Percentiles rank a stretch among this genome's conserved stretches.
Evolutionary conservation across 2,113 vertebrate genomes (phyloP).

Genomic region (Aspidoscelis tigris): DNA sequence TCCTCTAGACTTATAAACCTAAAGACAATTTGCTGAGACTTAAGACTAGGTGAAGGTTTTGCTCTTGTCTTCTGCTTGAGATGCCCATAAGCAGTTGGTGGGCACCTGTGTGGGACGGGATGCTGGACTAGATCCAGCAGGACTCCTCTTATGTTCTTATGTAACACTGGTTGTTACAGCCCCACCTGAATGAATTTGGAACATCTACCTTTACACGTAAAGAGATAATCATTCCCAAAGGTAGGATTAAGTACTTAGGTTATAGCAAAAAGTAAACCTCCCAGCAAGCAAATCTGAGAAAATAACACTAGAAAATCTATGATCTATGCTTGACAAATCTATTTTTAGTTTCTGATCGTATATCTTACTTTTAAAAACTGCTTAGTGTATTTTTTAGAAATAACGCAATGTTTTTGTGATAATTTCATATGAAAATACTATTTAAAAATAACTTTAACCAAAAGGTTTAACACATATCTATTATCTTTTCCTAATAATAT

Average conservation of each 20-base stretch:
- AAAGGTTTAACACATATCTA: not conserved
- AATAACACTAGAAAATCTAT: not conserved
- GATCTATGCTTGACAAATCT: not conserved
- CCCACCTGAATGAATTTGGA: too few species aligned
- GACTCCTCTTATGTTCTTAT: too few species aligned
- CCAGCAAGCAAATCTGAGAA: not conserved
- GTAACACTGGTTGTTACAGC: too few species aligned
- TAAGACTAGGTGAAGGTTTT: too few species aligned
- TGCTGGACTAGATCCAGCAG: too few species aligned
- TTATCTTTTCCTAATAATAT: not conserved
- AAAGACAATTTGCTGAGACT: too few species aligned
- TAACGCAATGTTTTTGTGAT: not conserved
- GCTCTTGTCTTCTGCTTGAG: too few species aligned
- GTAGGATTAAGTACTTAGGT: not conserved
- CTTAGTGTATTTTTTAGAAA: not conserved
- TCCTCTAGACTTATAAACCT: too few species aligned
- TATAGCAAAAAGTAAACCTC: not conserved
- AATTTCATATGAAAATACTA: not conserved
- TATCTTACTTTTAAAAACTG: not conserved
- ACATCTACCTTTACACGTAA: too few species aligned
- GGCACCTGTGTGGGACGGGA: too few species aligned
- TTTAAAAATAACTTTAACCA: not conserved
- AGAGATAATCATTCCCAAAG: too few species aligned
- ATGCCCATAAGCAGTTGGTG: too few species aligned
- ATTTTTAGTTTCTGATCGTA: not conserved